phyloP scores from a whole-genome alignment of 2,888 invertebrate genomes.

The Erebia epiphron region DNA sequence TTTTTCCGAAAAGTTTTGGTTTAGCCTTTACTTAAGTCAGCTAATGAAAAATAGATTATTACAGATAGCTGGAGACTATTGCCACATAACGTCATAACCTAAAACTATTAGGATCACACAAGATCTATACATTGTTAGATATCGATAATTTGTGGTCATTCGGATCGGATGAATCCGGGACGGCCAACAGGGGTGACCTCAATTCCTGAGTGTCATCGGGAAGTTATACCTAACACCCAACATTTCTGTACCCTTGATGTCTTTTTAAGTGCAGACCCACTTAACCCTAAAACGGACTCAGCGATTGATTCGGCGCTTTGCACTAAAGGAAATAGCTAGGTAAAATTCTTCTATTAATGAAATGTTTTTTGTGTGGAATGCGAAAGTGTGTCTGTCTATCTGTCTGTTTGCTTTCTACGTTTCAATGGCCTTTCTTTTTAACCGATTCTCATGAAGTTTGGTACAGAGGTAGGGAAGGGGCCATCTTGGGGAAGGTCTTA shows the following conservation, averaged over 20 bases:
- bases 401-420: no score
- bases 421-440: no score
- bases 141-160: conserved; percentile 16
- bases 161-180: not conserved
- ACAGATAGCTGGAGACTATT: not conserved
- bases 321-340: conserved; percentile 6
- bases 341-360: not conserved
- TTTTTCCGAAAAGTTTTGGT: no score
- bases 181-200: conserved; percentile 55
- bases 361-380: not conserved
- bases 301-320: conserved; percentile 14
- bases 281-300: conserved; percentile 69
- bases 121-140: not conserved
- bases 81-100: not conserved
- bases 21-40: not conserved
- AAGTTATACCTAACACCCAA: conserved; percentile 68
- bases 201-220: conserved; percentile 76
- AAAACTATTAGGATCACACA: conserved; percentile 4
- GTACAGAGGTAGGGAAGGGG: no score
- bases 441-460: no score
- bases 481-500: no score
- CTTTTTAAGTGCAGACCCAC: conserved; percentile 80
- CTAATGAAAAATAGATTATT: not conserved
- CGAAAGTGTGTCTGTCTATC: no score
- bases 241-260: conserved; percentile 80